Evolutionary conservation across 2,113 vertebrate genomes (phyloP).

Genomic region (Elgaria multicarinata): DNA sequence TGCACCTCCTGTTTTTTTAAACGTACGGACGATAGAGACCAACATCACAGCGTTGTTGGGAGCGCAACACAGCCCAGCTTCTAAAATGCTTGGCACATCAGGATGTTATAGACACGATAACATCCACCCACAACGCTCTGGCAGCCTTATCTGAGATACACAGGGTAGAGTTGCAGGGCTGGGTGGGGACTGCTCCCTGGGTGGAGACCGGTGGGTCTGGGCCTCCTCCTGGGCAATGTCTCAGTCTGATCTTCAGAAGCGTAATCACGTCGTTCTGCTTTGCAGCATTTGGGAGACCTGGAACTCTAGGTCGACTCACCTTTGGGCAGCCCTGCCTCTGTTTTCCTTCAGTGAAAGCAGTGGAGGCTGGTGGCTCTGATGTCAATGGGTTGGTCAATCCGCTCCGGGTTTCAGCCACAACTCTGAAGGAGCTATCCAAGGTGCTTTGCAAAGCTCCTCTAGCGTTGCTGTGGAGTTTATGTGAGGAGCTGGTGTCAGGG

Average conservation of each 20-base stretch:
- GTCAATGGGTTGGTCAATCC: too few relatives aligned
- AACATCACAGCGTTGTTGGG: not conserved
- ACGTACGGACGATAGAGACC: not conserved
- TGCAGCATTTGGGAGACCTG: not conserved
- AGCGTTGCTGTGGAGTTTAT: too few relatives aligned
- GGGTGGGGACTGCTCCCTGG: not conserved
- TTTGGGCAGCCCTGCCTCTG: not conserved
- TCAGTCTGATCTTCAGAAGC: not conserved
- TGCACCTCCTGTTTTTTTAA: not conserved
- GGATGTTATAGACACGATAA: not conserved
- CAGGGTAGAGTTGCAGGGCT: not conserved
- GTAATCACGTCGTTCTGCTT: not conserved
- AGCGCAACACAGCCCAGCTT: not conserved
- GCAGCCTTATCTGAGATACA: not conserved
- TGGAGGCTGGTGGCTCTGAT: too few relatives aligned
- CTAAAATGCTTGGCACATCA: not conserved
- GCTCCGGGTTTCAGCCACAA: too few relatives aligned
- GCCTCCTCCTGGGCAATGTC: not conserved
- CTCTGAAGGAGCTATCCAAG: too few relatives aligned
- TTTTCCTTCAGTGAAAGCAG: not conserved
- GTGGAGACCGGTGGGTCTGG: not conserved
- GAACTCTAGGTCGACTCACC: not conserved
- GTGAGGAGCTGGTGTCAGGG: too few relatives aligned
- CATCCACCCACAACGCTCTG: not conserved
- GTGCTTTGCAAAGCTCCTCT: too few relatives aligned